Conservation (phyloP, 2,797 vertebrate genomes). For the Sebastes variabilis region DNA sequence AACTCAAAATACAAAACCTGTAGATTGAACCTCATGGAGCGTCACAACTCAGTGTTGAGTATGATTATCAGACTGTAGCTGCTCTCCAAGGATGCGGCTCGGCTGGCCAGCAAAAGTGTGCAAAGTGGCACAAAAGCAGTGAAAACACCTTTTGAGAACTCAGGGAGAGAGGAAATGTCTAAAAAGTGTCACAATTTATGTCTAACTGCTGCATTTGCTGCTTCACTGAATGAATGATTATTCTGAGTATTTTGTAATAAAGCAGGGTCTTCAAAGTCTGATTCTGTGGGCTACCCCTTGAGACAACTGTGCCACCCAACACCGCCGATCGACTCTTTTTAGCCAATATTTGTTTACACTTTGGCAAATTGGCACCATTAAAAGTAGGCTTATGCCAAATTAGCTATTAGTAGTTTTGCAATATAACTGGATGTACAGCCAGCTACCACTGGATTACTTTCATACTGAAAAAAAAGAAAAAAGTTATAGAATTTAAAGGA, state of each 20-base stretch:
- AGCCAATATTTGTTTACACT: background rate
- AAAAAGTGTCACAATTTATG: slow-evolving; percentile 4
- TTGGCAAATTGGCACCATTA: background rate
- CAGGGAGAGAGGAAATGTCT: background rate
- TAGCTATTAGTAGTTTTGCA: background rate
- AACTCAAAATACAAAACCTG: background rate
- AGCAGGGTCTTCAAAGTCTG: background rate
- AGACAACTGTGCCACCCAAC: background rate
- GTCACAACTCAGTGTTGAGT: background rate
- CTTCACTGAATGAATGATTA: background rate
- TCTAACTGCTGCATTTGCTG: background rate
- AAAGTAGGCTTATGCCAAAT: background rate
- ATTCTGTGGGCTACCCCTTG: background rate
- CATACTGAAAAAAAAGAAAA: background rate
- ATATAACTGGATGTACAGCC: background rate
- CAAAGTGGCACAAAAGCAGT: background rate
- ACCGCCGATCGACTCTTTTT: background rate
- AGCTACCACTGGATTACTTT: background rate
- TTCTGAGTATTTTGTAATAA: background rate
- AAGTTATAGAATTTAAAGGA: background rate
- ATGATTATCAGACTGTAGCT: slow-evolving; percentile 7
- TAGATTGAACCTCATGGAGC: background rate
- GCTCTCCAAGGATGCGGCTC: background rate
- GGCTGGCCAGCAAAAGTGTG: background rate
- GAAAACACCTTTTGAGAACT: slow-evolving; percentile 1